Percentiles rank a stretch among this genome's conserved stretches.
Evolutionary conservation across 2,888 invertebrate species (phyloP).

Genomic region (Adelphocoris suturalis): DNA sequence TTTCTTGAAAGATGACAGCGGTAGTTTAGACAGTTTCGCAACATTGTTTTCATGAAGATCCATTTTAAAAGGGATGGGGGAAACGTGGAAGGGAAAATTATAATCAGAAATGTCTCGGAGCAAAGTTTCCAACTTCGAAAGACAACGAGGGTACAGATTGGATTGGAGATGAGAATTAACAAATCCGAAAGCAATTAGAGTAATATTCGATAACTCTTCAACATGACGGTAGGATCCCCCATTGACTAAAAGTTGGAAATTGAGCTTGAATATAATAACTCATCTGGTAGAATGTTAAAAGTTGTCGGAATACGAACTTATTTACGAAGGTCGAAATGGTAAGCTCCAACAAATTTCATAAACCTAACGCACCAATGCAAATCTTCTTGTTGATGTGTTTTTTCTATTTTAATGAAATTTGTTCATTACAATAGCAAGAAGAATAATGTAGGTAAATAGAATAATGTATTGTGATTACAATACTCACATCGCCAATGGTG

Average conservation of each 20-base stretch:
- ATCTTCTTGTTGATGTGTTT: too few relatives aligned
- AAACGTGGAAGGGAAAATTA: not conserved
- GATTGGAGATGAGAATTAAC: not conserved
- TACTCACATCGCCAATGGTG: too few relatives aligned
- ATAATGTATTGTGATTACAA: too few relatives aligned
- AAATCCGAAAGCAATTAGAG: constrained; percentile 12
- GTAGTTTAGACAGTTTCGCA: not conserved
- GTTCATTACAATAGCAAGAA: too few relatives aligned
- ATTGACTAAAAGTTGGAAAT: not conserved
- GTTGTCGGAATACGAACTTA: not conserved
- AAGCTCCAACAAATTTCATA: too few relatives aligned
- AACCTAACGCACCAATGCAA: too few relatives aligned
- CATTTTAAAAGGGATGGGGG: not conserved
- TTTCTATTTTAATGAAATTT: too few relatives aligned
- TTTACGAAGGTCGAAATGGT: too few relatives aligned
- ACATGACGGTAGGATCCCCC: not conserved
- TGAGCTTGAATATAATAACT: not conserved
- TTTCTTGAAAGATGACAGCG: not conserved
- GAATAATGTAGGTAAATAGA: too few relatives aligned
- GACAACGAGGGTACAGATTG: not conserved
- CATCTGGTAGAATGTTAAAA: not conserved
- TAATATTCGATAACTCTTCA: not conserved
- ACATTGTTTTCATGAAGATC: not conserved
- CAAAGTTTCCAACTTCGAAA: not conserved
- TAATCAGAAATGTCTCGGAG: not conserved